Evolutionary conservation across 2,113 vertebrate genomes (phyloP), one percentile per base, ranked within the genome.

Genomic region (Syngnathus floridae): DNA sequence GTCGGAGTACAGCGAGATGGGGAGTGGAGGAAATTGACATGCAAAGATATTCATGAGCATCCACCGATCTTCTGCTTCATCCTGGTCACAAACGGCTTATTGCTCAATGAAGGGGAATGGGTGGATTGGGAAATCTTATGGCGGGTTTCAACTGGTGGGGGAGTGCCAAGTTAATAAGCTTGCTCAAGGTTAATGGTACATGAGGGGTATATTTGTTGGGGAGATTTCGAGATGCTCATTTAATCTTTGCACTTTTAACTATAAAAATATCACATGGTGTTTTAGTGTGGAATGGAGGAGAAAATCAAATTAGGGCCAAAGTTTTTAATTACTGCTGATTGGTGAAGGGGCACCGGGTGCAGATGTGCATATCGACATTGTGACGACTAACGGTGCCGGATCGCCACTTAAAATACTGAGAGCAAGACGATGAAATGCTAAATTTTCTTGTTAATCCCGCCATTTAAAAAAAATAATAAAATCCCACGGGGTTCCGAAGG

Each of bases 121-220:
- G 55, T 65, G 48, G 48, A 63, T 67, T 80, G 66, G 67, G 38
- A 77, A 78, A 79, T 69, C 74, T 62, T 72, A 69, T 54, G 8
- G 43, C 36, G 40, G 64, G 70, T 74, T 70, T 61, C 21, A 66
- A 66, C 57, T 16, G 14, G 22, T 46, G 67, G 65, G 67, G 35
- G 51, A 64, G 68, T 40, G 72, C 70, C 46, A 65, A 81, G 63
- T 75, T 77, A 82, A 87, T 85, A 67, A 69, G 69, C 75, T 75
- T 71, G 62, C 74, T 81, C 80, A 88, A 87, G 79, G 85, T 83
- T 87, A 85, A 85, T 79, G 75, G 76, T 66, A 79, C 73, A 81
- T 65, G 67, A 65, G 57, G 58, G 51, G 45, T 67, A 40, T 83
- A 64, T 72, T 85, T 78, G 74, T 70, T 68, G 64, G 77, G n/a